Conservation (phyloP, 2,797 vertebrate genomes). For the Nannoperca obscura region DNA sequence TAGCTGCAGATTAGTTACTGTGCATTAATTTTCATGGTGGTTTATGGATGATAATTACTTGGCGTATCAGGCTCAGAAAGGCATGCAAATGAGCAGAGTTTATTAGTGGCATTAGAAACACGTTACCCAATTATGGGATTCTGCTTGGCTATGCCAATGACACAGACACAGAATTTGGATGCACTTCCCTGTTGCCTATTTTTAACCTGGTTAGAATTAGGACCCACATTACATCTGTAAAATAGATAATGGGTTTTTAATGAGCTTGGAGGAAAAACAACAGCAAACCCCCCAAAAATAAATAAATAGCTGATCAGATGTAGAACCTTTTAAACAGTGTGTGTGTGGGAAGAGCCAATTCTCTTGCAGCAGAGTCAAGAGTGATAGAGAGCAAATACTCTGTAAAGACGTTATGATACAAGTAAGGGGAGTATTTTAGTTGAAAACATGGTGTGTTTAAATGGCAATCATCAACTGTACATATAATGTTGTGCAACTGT, state of each 20-base stretch:
- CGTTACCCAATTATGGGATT: slow-evolving; percentile 71
- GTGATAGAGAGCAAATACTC: neutral
- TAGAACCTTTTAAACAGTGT: slow-evolving; percentile 21
- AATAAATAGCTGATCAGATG: slow-evolving; percentile 22
- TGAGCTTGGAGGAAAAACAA: slow-evolving; percentile 35
- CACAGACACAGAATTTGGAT: slow-evolving; percentile 66
- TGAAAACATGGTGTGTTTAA: neutral
- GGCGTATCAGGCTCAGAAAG: slow-evolving; percentile 69
- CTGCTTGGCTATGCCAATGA: slow-evolving; percentile 68
- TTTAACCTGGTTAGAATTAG: slow-evolving; percentile 55
- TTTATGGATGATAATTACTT: slow-evolving; percentile 76
- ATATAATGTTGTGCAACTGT: neutral
- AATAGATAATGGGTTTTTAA: slow-evolving; percentile 49
- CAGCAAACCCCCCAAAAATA: neutral
- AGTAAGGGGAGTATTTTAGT: neutral
- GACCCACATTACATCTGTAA: slow-evolving; percentile 53
- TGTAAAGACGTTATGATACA: neutral
- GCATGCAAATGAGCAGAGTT: slow-evolving; percentile 79
- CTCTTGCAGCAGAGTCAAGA: neutral
- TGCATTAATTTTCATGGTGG: slow-evolving; percentile 74
- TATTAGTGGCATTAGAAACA: slow-evolving; percentile 76
- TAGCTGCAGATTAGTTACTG: slow-evolving; percentile 73
- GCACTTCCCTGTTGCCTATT: slow-evolving; percentile 42
- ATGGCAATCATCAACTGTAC: neutral
- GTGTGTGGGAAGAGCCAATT: neutral